These are phyloP conservation scores for Muntiacus reevesi DNA, from an alignment of 2,113 vertebrate species.

Conservation along the genomic window DNA sequence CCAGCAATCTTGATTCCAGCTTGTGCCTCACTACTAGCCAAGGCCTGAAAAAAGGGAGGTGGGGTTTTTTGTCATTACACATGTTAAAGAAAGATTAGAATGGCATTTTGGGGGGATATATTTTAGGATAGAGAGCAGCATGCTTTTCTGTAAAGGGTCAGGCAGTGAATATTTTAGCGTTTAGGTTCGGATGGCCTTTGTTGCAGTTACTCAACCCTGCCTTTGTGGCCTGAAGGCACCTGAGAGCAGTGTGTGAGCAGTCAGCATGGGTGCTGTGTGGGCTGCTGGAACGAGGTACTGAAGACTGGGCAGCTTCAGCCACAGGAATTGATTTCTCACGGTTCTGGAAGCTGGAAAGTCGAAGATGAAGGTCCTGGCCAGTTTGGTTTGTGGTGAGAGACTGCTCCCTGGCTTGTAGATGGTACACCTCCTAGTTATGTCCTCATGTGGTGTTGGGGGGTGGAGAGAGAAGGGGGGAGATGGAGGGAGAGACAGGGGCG, in stretches of 20 bases:
- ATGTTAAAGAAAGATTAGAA: not conserved
- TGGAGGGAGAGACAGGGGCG: not conserved
- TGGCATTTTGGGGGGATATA: not conserved
- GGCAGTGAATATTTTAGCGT: not conserved
- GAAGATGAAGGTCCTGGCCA: not conserved
- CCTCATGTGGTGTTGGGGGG: not conserved
- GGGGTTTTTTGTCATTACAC: not conserved
- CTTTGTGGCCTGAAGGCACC: not conserved
- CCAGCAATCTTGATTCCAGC: not conserved
- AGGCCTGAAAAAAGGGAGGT: not conserved
- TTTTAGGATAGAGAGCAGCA: not conserved
- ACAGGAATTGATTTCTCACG: not conserved
- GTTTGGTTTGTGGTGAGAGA: not conserved
- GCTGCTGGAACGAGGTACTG: no score
- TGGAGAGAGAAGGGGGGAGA: not conserved
- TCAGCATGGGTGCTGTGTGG: not conserved
- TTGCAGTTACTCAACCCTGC: not conserved
- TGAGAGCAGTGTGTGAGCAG: not conserved
- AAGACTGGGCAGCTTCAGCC: not conserved
- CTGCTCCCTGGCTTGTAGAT: not conserved
- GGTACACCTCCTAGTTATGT: not conserved
- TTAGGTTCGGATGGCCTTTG: not conserved
- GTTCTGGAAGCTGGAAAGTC: not conserved
- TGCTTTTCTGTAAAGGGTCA: not conserved
- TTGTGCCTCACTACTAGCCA: not conserved